Evolutionary conservation across 2,113 vertebrate species (phyloP).

Genomic region (Tragulus kanchil): DNA sequence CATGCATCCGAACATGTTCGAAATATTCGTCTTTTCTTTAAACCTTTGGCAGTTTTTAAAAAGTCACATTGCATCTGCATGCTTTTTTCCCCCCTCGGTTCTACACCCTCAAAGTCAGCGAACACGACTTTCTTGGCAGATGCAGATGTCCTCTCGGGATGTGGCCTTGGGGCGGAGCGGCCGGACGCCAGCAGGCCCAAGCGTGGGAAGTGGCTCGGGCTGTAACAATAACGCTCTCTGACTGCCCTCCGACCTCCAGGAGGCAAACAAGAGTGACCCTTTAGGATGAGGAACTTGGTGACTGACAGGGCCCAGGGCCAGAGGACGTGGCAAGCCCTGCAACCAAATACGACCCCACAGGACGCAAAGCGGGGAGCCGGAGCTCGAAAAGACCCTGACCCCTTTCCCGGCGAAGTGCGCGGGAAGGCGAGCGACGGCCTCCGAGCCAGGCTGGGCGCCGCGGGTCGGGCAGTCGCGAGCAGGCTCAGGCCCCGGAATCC

Average conservation of each 20-base stretch:
- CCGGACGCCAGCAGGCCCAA: neutral
- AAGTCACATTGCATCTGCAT: neutral
- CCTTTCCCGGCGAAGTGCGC: too few species aligned
- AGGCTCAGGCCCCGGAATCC: neutral
- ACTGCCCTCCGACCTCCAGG: constrained; percentile 65
- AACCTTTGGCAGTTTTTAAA: neutral
- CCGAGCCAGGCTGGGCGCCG: neutral
- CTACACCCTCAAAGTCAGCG: neutral
- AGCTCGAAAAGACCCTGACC: neutral
- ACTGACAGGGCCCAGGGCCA: neutral
- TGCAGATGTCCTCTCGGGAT: neutral
- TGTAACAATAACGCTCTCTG: neutral
- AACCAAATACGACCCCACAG: neutral
- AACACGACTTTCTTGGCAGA: constrained; percentile 57
- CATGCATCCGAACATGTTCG: neutral
- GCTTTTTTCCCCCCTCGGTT: neutral
- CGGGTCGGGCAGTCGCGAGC: neutral
- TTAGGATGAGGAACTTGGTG: neutral
- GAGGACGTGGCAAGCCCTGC: neutral
- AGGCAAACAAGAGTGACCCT: constrained; percentile 48
- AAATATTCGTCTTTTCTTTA: neutral
- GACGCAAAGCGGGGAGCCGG: neutral
- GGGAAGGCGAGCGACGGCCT: neutral
- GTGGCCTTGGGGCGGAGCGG: constrained; percentile 62
- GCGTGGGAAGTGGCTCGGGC: constrained; percentile 10